Base-by-base conservation (phyloP, 2,888 invertebrate species). In the Tricholauxania praeusta region DNA sequence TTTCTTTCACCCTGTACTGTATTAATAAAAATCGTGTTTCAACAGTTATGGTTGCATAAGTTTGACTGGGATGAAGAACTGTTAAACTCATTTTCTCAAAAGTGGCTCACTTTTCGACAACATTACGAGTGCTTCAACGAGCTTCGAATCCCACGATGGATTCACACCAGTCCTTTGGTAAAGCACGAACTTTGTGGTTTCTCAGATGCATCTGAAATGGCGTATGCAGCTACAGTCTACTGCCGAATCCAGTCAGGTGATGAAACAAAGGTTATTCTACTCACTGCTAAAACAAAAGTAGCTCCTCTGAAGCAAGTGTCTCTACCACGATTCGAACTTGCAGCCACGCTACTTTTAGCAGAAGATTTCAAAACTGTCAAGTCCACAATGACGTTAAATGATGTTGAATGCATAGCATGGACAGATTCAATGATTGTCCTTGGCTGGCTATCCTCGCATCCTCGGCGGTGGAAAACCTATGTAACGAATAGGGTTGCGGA, bases 11-110 rank as follows among this genome's bases (percentile, higher is more conserved):
- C 73, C n/a, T 57, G 70, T 5, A 59, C 70, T 1, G 53, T 73
- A 22, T 17, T 28, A 2, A 62, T 71, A n/a, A n/a, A n/a, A 47
- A 71, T 74, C 12, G 66, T 63, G 28, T 71, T 71, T 65, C 71
- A 74, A 51, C 48, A 63, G 49, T 17, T 22, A 22, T 74, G 74
- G 63, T 17, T 74, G 14, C 51, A 28, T 17, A 47, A 67, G 14
- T n/a, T 67, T 2, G 32, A 39, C 17, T 74, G 74, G 74, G 74
- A 74, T 47, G 64, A 74, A 32, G 22, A 57, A 15, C 17, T 68
- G 19, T 64, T 67, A 22, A 39, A 3, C 3, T 6, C 62, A 48
- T n/a, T 71, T 14, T 32, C n/a, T 19, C 47, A 15, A n/a, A 52
- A 59, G 17, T 73, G 69, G 73, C 15, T 39, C 32, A 39, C 28